Percentiles rank a stretch among this genome's conserved stretches.
These are phyloP conservation scores for Phallusia fumigata DNA, from an alignment of 23 tunicate genomes.

Conservation along the genomic window DNA sequence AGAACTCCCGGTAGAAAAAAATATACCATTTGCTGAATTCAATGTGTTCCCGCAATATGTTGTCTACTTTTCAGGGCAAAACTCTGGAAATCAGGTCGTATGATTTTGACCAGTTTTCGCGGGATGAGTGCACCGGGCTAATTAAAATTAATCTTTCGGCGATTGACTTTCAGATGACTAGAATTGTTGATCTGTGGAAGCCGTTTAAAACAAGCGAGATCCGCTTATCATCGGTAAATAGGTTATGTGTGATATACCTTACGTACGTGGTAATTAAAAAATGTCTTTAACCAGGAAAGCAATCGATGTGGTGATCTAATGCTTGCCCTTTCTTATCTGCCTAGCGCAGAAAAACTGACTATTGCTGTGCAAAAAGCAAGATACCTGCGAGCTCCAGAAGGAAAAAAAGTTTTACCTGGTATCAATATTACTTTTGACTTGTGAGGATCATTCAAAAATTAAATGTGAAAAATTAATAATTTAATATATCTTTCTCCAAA, in stretches of 20 bases:
- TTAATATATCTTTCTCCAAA: too few relatives aligned
- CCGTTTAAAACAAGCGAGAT: not conserved
- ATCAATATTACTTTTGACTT: not conserved
- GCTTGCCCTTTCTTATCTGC: constrained; percentile 54
- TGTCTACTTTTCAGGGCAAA: constrained; percentile 19
- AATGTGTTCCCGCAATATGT: too few relatives aligned
- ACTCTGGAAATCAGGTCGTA: constrained; percentile 34
- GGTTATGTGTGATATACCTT: not conserved
- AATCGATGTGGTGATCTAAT: constrained; percentile 43
- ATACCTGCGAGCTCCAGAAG: constrained; percentile 28
- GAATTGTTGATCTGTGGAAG: constrained; percentile 34
- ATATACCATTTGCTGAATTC: too few relatives aligned
- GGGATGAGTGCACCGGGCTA: constrained; percentile 60
- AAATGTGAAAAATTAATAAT: too few relatives aligned
- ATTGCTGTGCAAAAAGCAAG: constrained; percentile 67
- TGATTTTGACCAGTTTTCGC: constrained; percentile 57
- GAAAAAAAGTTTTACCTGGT: constrained; percentile 42
- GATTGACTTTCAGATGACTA: constrained; percentile 52
- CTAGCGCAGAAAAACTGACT: constrained; percentile 63
- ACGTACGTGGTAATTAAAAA: not conserved
- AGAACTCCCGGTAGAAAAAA: not conserved
- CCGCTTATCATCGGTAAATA: not conserved
- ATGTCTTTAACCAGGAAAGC: not conserved
- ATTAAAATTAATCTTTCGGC: constrained; percentile 42
- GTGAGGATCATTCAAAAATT: too few relatives aligned